These are phyloP conservation scores for Mola mola DNA, from an alignment of 2,113 vertebrate genomes.

Conservation along the genomic window DNA sequence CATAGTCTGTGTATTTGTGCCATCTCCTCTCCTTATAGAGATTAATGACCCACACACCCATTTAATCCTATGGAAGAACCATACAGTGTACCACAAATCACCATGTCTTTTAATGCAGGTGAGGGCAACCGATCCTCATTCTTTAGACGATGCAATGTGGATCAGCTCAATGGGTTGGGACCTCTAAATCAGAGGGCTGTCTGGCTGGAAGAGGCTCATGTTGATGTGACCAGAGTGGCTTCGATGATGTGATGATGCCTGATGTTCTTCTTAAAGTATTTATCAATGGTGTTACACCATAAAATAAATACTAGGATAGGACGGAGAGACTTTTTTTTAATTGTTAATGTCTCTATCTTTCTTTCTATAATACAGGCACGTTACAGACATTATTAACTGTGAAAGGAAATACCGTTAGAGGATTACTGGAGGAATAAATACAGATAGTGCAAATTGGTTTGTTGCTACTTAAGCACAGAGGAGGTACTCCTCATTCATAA, in stretches of 20 bases:
- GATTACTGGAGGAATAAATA: too few species aligned
- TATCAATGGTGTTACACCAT: background rate
- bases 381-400: constrained; percentile 2
- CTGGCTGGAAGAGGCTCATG: background rate
- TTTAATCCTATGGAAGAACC: constrained; percentile 4
- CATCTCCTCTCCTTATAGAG: constrained; percentile 45
- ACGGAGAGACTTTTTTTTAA: background rate
- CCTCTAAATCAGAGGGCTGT: constrained; percentile 11
- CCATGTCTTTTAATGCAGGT: constrained; percentile 11
- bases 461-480: background rate
- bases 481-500: constrained; percentile 10
- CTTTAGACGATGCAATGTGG: constrained; percentile 18
- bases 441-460: too few species aligned
- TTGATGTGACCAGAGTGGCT: too few species aligned
- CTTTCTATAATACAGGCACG: background rate
- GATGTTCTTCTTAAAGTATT: background rate
- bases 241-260: too few species aligned
- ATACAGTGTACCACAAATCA: constrained; percentile 20
- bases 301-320: too few species aligned
- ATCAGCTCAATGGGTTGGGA: constrained; percentile 23
- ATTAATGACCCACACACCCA: constrained; percentile 49
- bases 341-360: background rate
- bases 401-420: background rate
- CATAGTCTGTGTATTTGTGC: constrained; percentile 12
- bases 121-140: constrained; percentile 24